These are phyloP conservation scores for Trogon melanurus DNA, from an alignment of 2,113 vertebrate species.

Conservation along the genomic window DNA sequence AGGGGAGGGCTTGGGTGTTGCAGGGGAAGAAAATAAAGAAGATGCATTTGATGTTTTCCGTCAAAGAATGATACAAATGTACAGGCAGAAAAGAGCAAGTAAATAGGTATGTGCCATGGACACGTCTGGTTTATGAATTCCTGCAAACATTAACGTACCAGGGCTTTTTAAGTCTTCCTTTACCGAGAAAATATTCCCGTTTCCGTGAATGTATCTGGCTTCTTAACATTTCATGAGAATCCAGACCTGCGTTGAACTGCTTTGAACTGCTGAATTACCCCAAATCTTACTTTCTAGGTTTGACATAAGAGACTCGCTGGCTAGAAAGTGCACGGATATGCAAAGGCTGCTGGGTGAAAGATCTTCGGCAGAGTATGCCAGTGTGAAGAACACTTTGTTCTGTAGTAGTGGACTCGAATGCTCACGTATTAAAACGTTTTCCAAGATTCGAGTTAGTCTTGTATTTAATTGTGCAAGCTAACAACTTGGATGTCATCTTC, in stretches of 20 bases:
- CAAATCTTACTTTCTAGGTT: slow-evolving; percentile 36
- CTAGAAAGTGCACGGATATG: slow-evolving; percentile 10
- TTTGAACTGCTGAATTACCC: neutral
- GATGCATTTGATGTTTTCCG: slow-evolving; percentile 82
- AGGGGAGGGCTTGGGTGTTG: slow-evolving; percentile 80
- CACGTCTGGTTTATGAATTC: neutral
- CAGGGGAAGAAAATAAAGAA: slow-evolving; percentile 72
- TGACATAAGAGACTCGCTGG: slow-evolving; percentile 1
- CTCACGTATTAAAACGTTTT: neutral
- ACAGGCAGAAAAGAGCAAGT: slow-evolving; percentile 78
- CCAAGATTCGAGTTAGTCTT: neutral
- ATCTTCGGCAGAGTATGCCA: neutral
- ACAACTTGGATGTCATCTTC: neutral
- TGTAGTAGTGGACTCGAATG: neutral
- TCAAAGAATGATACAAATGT: slow-evolving; percentile 85
- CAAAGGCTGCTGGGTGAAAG: slow-evolving; percentile 18
- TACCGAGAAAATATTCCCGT: neutral
- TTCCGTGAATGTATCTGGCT: neutral
- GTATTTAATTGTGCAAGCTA: neutral
- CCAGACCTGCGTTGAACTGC: neutral
- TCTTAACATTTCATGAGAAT: neutral
- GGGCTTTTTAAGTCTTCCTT: neutral
- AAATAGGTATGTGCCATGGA: slow-evolving; percentile 75
- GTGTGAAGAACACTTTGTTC: slow-evolving; percentile 5
- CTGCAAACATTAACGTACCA: neutral